Conservation (phyloP, 2,113 vertebrate species). For the Podarcis muralis region DNA sequence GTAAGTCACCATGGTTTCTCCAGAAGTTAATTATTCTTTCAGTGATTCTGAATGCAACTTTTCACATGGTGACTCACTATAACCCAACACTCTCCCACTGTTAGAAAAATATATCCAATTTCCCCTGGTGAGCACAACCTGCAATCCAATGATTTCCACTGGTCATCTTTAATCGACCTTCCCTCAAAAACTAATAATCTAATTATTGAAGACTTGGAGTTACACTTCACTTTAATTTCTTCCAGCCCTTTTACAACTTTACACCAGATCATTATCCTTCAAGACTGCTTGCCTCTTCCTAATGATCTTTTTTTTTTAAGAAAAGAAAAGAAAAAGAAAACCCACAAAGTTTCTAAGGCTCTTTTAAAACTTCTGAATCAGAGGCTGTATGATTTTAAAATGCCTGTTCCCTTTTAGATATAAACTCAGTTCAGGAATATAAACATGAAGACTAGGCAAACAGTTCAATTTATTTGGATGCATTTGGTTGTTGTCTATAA, state of each 20-base stretch:
- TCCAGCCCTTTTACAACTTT: slow-evolving; percentile 6
- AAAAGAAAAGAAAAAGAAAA: too few species aligned
- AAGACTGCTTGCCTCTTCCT: neutral
- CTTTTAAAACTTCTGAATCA: neutral
- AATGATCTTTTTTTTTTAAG: neutral
- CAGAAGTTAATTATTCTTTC: neutral
- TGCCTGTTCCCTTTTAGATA: neutral
- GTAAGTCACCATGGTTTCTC: neutral
- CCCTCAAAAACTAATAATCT: neutral
- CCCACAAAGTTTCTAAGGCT: neutral
- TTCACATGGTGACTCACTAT: neutral
- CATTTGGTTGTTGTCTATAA: neutral
- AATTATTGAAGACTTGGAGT: neutral
- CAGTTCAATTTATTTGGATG: neutral
- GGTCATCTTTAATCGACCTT: slow-evolving; percentile 13
- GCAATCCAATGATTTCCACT: neutral
- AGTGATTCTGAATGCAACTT: neutral
- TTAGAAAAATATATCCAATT: slow-evolving; percentile 3
- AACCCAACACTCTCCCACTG: neutral
- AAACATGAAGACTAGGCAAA: neutral
- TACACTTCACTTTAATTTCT: neutral
- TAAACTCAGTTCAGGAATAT: neutral
- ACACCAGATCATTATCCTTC: neutral
- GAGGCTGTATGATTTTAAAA: neutral
- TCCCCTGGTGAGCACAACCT: neutral